phyloP scores from a whole-genome alignment of 2,113 vertebrate species.

The Cyprinodon variegatus region DNA sequence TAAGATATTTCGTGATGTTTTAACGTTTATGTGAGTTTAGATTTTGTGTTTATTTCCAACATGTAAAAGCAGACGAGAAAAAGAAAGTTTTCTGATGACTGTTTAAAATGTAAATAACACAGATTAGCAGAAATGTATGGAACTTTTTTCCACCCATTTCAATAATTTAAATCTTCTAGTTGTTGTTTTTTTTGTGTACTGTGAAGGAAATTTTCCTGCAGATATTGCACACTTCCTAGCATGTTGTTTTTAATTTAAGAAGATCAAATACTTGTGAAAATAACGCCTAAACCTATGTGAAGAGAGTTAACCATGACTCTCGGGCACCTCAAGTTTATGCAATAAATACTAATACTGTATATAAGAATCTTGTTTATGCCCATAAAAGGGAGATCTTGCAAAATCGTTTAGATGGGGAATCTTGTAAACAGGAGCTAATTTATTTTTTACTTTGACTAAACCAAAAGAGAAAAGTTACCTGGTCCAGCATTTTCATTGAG shows the following conservation, averaged over 20 bases:
- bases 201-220: not conserved
- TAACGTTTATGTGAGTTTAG: not conserved
- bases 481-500: too few relatives aligned
- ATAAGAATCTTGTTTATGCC: slow-evolving; percentile 29
- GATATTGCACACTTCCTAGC: not conserved
- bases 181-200: too few relatives aligned
- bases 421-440: slow-evolving; percentile 55
- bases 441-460: slow-evolving; percentile 52
- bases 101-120: not conserved
- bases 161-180: too few relatives aligned
- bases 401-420: slow-evolving; percentile 46
- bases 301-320: not conserved
- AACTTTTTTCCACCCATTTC: too few relatives aligned
- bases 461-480: not conserved
- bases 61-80: not conserved
- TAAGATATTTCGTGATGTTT: too few relatives aligned
- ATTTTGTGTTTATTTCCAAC: not conserved
- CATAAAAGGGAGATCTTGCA: not conserved
- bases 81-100: not conserved
- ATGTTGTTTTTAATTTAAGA: slow-evolving; percentile 13
- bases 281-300: not conserved
- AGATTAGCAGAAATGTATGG: too few relatives aligned
- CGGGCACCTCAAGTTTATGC: not conserved
- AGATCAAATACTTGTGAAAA: slow-evolving; percentile 11
- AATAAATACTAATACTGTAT: slow-evolving; percentile 13